Evolutionary conservation across 2,888 invertebrate species (phyloP).

Genomic region (Dolichopus griseipennis): DNA sequence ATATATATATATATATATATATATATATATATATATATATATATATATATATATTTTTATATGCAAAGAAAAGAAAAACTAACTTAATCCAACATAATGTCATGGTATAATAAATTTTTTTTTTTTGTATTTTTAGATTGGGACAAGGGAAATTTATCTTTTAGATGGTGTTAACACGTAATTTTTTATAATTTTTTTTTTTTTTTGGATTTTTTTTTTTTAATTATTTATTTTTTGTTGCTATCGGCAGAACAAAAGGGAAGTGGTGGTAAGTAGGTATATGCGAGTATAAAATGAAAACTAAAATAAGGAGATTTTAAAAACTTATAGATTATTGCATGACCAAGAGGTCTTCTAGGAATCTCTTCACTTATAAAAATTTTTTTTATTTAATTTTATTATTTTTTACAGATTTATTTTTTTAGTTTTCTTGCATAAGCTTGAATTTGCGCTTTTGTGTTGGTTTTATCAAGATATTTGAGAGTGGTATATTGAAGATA

Average conservation of each 20-base stretch:
- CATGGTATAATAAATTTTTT: constrained; percentile 6
- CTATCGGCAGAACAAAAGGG: not conserved
- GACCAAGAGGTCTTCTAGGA: not conserved
- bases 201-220: not conserved
- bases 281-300: not conserved
- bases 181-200: not conserved
- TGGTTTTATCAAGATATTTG: not conserved
- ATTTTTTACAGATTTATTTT: not conserved
- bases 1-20: no score
- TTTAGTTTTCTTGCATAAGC: not conserved
- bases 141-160: constrained; percentile 4
- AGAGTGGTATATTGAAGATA: not conserved
- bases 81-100: constrained; percentile 4
- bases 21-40: no score
- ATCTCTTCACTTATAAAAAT: not conserved
- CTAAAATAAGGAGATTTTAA: not conserved
- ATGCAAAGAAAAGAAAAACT: not conserved
- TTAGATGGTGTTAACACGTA: constrained; percentile 1
- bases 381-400: not conserved
- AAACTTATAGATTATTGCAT: not conserved
- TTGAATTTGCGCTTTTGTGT: not conserved
- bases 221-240: not conserved
- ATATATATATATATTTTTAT: no score
- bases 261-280: not conserved
- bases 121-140: no score